Conservation (phyloP, 2,888 invertebrate genomes). For the Gastracanthus pulcherrimus region DNA sequence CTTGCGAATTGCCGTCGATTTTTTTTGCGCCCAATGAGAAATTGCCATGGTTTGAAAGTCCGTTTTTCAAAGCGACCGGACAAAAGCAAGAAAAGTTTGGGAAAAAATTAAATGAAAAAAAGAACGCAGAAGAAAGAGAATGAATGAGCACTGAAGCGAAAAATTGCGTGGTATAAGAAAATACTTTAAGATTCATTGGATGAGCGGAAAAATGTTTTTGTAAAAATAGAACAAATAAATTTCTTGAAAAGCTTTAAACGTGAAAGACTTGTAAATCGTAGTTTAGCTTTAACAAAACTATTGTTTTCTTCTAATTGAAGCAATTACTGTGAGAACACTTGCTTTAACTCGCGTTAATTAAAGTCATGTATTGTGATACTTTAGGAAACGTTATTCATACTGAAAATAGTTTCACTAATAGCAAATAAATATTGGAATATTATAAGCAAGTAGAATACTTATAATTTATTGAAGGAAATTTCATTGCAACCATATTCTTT, state of each 20-base stretch:
- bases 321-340: not conserved
- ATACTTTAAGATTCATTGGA: not conserved
- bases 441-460: too few relatives aligned
- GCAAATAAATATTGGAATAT: too few relatives aligned
- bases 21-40: not conserved
- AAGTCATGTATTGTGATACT: too few relatives aligned
- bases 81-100: not conserved
- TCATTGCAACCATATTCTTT: too few relatives aligned
- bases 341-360: too few relatives aligned
- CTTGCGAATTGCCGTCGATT: not conserved
- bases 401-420: too few relatives aligned
- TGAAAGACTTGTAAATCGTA: too few relatives aligned
- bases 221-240: not conserved
- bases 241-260: not conserved
- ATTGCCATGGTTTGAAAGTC: not conserved
- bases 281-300: too few relatives aligned
- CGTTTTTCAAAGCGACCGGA: not conserved
- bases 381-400: too few relatives aligned
- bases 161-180: slow-evolving; percentile 26
- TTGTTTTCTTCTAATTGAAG: not conserved
- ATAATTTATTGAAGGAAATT: too few relatives aligned
- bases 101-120: not conserved
- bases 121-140: not conserved
- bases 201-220: slow-evolving; percentile 1
- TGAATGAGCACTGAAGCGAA: not conserved